Evolutionary conservation across 2,797 vertebrate genomes (phyloP).

Genomic region (Phoxinus dragarum): DNA sequence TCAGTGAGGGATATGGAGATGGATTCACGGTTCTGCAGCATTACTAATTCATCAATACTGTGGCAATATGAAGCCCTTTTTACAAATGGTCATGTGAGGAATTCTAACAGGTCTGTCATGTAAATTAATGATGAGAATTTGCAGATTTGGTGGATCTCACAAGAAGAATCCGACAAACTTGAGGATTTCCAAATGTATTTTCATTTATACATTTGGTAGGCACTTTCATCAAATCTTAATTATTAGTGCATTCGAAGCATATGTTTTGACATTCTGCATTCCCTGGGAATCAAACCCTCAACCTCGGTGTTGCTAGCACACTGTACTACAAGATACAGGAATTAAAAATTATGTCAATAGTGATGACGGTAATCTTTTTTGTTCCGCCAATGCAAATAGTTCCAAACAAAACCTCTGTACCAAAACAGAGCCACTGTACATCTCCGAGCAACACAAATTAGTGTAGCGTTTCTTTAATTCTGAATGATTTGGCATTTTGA

Average conservation of each 20-base stretch:
- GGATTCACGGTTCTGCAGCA: background rate
- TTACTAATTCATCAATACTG: conserved; percentile 24
- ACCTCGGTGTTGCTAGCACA: background rate
- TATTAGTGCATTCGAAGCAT: background rate
- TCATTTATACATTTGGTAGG: background rate
- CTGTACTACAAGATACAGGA: background rate
- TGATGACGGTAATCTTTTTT: background rate
- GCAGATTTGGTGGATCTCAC: background rate
- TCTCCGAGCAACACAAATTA: background rate
- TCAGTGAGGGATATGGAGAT: conserved; percentile 17
- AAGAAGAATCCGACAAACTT: background rate
- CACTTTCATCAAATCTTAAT: background rate
- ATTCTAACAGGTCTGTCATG: background rate
- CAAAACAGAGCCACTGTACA: background rate
- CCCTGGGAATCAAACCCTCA: background rate
- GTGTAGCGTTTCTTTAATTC: background rate
- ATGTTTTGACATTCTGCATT: background rate
- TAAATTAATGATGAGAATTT: conserved; percentile 7
- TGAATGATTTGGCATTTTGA: background rate
- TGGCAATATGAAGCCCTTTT: conserved; percentile 12
- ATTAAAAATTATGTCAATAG: background rate
- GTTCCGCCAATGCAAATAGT: background rate
- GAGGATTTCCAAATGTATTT: background rate
- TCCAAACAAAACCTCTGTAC: background rate
- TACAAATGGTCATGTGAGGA: conserved; percentile 16